Evolutionary conservation across 2,888 invertebrate species (phyloP).

Genomic region (Resseliella maxima): DNA sequence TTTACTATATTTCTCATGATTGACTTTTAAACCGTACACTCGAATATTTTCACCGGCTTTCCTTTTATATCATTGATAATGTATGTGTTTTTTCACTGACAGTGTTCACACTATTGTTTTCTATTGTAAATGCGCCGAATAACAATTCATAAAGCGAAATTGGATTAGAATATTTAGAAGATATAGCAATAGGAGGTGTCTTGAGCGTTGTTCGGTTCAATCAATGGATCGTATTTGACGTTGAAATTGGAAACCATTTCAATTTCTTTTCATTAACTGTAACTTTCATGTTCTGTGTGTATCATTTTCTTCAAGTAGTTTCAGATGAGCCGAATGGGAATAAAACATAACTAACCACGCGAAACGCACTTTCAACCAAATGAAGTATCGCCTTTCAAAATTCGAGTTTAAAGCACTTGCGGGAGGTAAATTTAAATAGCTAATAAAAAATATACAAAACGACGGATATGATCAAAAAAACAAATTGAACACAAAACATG

Average conservation of each 20-base stretch:
- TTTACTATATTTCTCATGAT: neutral
- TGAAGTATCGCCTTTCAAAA: neutral
- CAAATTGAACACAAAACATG: neutral
- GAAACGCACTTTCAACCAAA: neutral
- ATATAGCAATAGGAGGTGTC: conserved; percentile 16
- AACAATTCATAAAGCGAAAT: neutral
- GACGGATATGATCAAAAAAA: neutral
- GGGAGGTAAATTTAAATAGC: conserved; percentile 16
- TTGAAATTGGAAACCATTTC: neutral
- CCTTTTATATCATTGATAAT: neutral
- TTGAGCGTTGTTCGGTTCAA: neutral
- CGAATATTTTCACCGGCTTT: conserved; percentile 25
- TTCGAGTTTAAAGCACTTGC: neutral
- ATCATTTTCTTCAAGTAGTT: neutral
- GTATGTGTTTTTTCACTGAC: neutral
- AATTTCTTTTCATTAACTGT: neutral
- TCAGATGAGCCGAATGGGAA: neutral
- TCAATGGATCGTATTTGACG: neutral
- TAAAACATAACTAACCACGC: neutral
- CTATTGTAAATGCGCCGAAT: neutral
- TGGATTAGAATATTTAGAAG: neutral
- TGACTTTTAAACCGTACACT: neutral
- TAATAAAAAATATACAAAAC: neutral
- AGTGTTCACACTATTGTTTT: conserved; percentile 2
- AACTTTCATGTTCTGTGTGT: neutral